A percentile compares a stretch with the other conserved stretches of the same genome.
Evolutionary conservation across 2,888 invertebrate genomes (phyloP).

Genomic region (Listrodromus nycthemerus): DNA sequence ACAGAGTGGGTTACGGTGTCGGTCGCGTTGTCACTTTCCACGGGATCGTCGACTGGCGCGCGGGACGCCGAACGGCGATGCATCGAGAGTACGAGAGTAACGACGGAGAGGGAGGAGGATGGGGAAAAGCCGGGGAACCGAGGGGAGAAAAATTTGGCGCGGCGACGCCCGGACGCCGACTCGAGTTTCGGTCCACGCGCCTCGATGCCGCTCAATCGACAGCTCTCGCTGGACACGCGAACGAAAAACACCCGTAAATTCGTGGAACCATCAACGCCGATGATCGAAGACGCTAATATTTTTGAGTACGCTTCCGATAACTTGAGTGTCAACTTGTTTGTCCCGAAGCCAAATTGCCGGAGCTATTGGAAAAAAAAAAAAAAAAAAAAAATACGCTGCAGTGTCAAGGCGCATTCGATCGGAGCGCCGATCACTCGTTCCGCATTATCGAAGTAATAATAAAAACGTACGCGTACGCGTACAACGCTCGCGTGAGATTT

Average conservation of each 20-base stretch:
- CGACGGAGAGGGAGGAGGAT: not conserved
- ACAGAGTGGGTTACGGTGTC: slow-evolving; percentile 68
- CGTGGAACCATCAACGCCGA: too few relatives aligned
- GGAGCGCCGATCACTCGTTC: slow-evolving; percentile 11
- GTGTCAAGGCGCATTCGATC: slow-evolving; percentile 21
- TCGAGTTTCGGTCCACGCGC: not conserved
- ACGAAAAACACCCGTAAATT: slow-evolving; percentile 13
- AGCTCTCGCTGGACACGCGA: slow-evolving; percentile 1
- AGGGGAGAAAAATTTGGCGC: slow-evolving; percentile 41
- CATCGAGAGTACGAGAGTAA: slow-evolving; percentile 1
- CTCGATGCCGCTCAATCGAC: slow-evolving; percentile 40
- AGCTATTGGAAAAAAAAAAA: not conserved
- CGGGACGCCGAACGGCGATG: slow-evolving; percentile 50
- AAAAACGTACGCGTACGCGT: not conserved
- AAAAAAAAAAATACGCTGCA: not conserved
- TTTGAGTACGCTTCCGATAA: too few relatives aligned
- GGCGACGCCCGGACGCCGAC: slow-evolving; percentile 65
- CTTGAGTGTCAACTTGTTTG: too few relatives aligned
- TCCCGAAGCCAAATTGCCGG: too few relatives aligned
- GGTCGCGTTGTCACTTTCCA: slow-evolving; percentile 40
- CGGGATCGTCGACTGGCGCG: not conserved
- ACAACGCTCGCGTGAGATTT: not conserved
- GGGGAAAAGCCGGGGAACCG: slow-evolving; percentile 21
- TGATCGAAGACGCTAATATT: too few relatives aligned
- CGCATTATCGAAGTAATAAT: slow-evolving; percentile 31